These are phyloP conservation scores for Plecturocebus donacophilus DNA, from an alignment of 2,113 vertebrate species.

Conservation along the genomic window DNA sequence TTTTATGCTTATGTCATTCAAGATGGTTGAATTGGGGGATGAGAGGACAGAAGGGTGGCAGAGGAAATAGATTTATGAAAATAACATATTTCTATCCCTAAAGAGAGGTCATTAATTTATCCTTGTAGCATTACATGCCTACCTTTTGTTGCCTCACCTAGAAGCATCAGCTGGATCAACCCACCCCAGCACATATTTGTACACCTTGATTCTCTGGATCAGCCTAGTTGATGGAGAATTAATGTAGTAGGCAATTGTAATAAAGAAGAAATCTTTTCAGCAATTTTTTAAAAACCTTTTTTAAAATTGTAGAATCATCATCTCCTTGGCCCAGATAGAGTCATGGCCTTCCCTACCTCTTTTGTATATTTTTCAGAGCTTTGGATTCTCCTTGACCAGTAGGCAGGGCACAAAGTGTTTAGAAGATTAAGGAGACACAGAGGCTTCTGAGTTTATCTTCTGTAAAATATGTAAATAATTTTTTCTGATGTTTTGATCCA, in stretches of 20 bases:
- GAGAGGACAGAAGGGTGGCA: background rate
- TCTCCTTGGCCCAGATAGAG: background rate
- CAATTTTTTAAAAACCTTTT: no score
- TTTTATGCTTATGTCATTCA: background rate
- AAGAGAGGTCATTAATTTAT: background rate
- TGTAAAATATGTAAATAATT: conserved; percentile 12
- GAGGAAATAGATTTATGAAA: background rate
- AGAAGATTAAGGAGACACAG: conserved; percentile 8
- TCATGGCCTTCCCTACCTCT: background rate
- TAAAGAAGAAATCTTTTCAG: background rate
- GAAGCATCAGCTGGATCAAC: background rate
- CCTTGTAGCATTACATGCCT: background rate
- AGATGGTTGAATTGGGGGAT: background rate
- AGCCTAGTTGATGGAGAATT: background rate
- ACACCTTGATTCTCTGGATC: background rate
- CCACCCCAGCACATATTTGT: background rate
- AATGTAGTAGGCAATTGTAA: background rate
- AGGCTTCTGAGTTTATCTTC: conserved; percentile 30
- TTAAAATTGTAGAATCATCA: background rate
- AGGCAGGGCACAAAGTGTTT: background rate
- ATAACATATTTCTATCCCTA: background rate
- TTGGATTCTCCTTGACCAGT: background rate
- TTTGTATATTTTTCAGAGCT: background rate
- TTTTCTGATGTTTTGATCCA: background rate
- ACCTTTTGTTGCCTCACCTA: background rate